These are phyloP conservation scores for Muschampia plurimacula DNA, from an alignment of 2,888 invertebrate genomes.

Conservation along the genomic window DNA sequence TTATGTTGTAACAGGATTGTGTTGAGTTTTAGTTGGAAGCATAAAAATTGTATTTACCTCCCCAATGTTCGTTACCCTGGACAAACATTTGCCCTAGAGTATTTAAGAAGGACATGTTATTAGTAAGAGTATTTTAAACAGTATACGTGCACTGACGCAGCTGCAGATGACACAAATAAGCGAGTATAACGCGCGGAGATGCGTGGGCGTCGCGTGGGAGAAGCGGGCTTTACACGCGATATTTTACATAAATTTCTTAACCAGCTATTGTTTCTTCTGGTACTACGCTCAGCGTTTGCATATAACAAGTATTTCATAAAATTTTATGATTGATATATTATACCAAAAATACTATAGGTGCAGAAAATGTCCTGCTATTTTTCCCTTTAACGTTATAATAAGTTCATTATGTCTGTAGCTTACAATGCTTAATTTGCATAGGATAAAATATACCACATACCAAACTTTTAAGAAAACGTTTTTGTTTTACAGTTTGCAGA, in stretches of 20 bases:
- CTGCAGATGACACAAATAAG: constrained; percentile 49
- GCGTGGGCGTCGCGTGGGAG: constrained; percentile 46
- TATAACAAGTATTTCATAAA: neutral
- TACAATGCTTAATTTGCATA: too few relatives aligned
- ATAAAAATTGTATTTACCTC: constrained; percentile 36
- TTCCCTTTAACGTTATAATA: too few relatives aligned
- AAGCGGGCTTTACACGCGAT: constrained; percentile 23
- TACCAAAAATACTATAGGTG: neutral
- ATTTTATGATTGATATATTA: neutral
- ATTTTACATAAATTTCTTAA: constrained; percentile 36
- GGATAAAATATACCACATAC: too few relatives aligned
- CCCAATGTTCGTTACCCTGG: constrained; percentile 34
- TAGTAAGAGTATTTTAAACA: constrained; percentile 42
- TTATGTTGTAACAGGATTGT: constrained; percentile 14
- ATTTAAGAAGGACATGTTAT: constrained; percentile 36
- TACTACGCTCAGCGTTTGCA: neutral
- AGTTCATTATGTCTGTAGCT: neutral
- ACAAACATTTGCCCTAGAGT: constrained; percentile 34
- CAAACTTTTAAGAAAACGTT: too few relatives aligned
- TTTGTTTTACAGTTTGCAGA: too few relatives aligned
- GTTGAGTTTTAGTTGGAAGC: constrained; percentile 10
- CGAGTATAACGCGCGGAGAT: constrained; percentile 42
- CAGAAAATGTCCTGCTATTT: neutral
- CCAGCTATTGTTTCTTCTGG: constrained; percentile 21
- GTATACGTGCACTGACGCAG: constrained; percentile 48